Evolutionary conservation across 2,888 invertebrate species (phyloP).

Genomic region (Hypercompe scribonia): DNA sequence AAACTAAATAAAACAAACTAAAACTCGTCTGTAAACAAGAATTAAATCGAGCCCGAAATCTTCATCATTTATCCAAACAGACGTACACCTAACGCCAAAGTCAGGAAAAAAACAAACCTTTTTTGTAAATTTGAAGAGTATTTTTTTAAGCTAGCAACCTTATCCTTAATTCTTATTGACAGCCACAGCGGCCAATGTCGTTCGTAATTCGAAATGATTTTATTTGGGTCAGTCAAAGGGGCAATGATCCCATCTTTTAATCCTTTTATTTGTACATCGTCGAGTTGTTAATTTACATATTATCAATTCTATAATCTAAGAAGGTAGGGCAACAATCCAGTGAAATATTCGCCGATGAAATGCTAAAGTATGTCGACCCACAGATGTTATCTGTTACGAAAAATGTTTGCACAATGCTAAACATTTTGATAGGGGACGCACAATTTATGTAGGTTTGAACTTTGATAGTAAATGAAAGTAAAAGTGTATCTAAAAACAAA

Average conservation of each 20-base stretch:
- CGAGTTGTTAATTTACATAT: conserved; percentile 80
- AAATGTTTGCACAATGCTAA: conserved; percentile 52
- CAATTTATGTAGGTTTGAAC: conserved; percentile 1
- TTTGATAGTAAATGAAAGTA: conserved; percentile 5
- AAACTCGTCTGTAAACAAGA: conserved; percentile 27
- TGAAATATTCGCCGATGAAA: conserved; percentile 82
- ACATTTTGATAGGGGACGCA: conserved; percentile 38
- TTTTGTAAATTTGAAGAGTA: conserved; percentile 53
- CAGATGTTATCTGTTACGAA: conserved; percentile 58
- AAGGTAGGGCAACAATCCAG: conserved; percentile 77
- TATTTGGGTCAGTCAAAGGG: conserved; percentile 83
- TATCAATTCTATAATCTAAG: conserved; percentile 80
- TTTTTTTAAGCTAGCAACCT: conserved; percentile 72
- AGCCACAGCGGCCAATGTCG: conserved; percentile 70
- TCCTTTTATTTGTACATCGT: conserved; percentile 80
- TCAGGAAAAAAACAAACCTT: conserved; percentile 27
- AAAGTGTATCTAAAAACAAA: not conserved
- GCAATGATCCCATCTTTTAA: conserved; percentile 74
- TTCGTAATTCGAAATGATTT: conserved; percentile 76
- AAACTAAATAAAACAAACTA: conserved; percentile 31
- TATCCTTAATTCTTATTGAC: conserved; percentile 82
- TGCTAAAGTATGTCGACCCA: conserved; percentile 70
- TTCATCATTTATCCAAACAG: conserved; percentile 42
- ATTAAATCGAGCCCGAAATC: conserved; percentile 44
- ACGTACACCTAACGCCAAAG: conserved; percentile 26